Evolutionary conservation across 2,797 vertebrate genomes (phyloP), one percentile per base, ranked within the genome.

Genomic region (Phrynocephalus vlangalii): DNA sequence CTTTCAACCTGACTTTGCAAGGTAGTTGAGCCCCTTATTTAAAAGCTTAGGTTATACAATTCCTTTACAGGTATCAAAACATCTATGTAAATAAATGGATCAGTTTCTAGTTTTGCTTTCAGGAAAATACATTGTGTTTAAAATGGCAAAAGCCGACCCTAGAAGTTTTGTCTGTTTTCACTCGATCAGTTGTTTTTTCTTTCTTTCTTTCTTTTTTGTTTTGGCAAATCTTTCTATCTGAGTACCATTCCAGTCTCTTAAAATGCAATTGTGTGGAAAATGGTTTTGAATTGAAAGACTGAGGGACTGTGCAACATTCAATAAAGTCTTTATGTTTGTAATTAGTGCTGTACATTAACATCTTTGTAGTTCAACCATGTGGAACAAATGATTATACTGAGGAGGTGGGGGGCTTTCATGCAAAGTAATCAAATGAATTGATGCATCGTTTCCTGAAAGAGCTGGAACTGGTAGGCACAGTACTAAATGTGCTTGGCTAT

Each of bases 251-350:
- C 98, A 98, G 95, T 97, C 96, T 98, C 96, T 97, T 95, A 94
- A 97, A 95, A 93, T 95, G 95, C 95, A 96, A 96, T 96, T 96
- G 95, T 95, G 95, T 97, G 97, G 97, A 97, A 96, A 96, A 97
- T 96, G 97, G 95, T 98, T 98, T 98, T 98, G 97, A 98, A 98
- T 97, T 97, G 96, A 93, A 96, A 98, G 97, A 97, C 95, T 96
- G 97, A 97, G 97, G 97, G 98, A 98, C 95, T 96, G 93, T 97
- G 96, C 97, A 97, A 96, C 97, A 96, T 98, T 96, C 97, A 99
- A 98, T 99, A 99, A 99, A 99, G 97, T 98, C 97, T 97, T 96
- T 98, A 98, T 98, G 97, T 99, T 98, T 98, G 96, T 98, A 98
- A 96, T 97, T 96, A 91, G 93, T 96, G 95, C 93, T 96, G 95